Evolutionary conservation across 2,888 invertebrate genomes (phyloP).

Genomic region (Fissipunctia ypsillon): DNA sequence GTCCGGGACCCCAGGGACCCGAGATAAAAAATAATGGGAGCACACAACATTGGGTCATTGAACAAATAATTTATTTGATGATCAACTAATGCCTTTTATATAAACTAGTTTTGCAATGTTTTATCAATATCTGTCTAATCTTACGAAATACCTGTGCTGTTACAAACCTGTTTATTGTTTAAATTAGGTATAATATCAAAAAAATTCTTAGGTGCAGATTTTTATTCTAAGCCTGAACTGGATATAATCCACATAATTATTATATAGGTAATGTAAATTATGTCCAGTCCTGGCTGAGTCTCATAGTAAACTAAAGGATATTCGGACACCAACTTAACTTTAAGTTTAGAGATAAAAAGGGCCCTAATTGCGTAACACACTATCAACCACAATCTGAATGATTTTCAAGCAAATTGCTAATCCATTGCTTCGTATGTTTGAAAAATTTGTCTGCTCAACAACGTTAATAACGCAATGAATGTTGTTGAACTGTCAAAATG

Average conservation of each 20-base stretch:
- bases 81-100: neutral
- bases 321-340: neutral
- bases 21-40: too few species aligned
- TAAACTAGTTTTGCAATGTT: constrained; percentile 3
- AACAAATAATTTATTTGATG: constrained; percentile 15
- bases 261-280: too few species aligned
- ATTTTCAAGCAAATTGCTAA: too few species aligned
- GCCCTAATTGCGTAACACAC: too few species aligned
- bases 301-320: neutral
- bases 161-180: neutral
- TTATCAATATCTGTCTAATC: neutral
- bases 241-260: too few species aligned
- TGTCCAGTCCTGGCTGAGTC: neutral
- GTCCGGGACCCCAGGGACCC: too few species aligned
- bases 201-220: neutral
- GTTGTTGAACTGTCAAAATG: too few species aligned
- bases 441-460: too few species aligned
- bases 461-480: too few species aligned
- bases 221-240: neutral
- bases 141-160: neutral
- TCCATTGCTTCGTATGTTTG: too few species aligned
- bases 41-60: neutral
- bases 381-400: too few species aligned
- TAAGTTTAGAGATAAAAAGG: constrained; percentile 3
- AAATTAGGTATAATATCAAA: neutral